Base-by-base conservation (phyloP, 2,113 vertebrate species). In the Archocentrus centrarchus region DNA sequence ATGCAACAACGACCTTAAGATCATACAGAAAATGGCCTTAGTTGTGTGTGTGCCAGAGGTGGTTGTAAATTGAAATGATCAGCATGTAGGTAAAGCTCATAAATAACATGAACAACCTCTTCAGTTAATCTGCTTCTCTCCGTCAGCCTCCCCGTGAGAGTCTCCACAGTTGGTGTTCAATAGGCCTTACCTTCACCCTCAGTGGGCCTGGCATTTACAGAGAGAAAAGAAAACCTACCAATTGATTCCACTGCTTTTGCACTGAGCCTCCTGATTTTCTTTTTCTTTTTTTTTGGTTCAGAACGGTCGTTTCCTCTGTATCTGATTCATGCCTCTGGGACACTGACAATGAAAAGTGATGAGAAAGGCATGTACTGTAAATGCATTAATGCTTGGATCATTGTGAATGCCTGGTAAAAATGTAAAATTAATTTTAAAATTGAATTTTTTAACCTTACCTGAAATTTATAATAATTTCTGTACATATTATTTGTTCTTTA, bases 31-130 rank as follows among this genome's bases (percentile, higher is more conserved):
- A 18, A 18, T 32, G 22, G 50, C 68, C 9, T 30, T 44, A 53
- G 55, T 6, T 27, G 37, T 44, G 39, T 73, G 44, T 30, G 15
- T 70, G 39, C 9, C 13, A 63, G 62, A 78, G 75, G 20, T 60
- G 81, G 50, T 81, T 53, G 53, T 20, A 76, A 76, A 79, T 44
- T 61, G 7, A 89, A 82, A 87, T 50, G 7, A 66, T 78, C 30
- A 75, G 41, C 50, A 61, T 1, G 41, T 7, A 55, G 70, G 63
- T 63, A 13, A 89, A 24, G 84, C 59, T 59, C 47, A 10, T 73
- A 66, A 82, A 86, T 58, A 86, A 79, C 6, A 55, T 2, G 75
- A 88, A 88, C 68, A 85, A 11, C 27, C 76, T 83, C 37, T 87
- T 50, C 44, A 55, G 63, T 79, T 76, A 79, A 82, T 87, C n/a